Evolutionary conservation across 2,888 invertebrate species (phyloP).

Genomic region (Morpho achilles): DNA sequence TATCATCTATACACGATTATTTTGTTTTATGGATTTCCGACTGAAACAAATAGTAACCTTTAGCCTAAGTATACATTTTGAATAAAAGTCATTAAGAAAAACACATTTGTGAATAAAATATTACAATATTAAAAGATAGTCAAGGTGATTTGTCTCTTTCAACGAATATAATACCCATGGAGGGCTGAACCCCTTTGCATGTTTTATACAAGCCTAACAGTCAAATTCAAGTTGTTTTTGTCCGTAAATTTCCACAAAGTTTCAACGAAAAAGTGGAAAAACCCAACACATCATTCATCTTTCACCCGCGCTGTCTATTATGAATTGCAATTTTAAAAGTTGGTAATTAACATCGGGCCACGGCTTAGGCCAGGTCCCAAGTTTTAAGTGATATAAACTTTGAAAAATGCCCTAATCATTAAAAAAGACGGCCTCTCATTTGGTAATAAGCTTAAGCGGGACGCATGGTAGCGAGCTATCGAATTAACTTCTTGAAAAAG

Average conservation of each 20-base stretch:
- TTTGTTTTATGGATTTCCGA: no score
- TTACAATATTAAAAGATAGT: slow-evolving; percentile 22
- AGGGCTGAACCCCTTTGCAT: slow-evolving; percentile 34
- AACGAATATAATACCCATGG: slow-evolving; percentile 24
- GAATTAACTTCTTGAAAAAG: slow-evolving; percentile 21
- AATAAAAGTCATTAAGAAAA: no score
- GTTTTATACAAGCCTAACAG: slow-evolving; percentile 37
- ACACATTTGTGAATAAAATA: slow-evolving; percentile 13
- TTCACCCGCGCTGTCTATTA: slow-evolving; percentile 71
- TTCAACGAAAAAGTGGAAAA: slow-evolving; percentile 43
- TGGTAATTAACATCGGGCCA: slow-evolving; percentile 71
- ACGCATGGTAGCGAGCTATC: slow-evolving; percentile 29
- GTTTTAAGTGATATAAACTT: slow-evolving; percentile 70
- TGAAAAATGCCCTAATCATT: slow-evolving; percentile 67
- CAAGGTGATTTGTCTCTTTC: slow-evolving; percentile 27
- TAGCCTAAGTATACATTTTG: no score
- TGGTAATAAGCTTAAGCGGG: slow-evolving; percentile 35
- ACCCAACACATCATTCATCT: slow-evolving; percentile 74
- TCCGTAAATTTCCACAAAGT: slow-evolving; percentile 42
- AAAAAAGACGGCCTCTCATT: slow-evolving; percentile 49
- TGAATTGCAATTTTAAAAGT: slow-evolving; percentile 77
- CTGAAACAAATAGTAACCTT: background rate
- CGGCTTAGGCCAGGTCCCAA: slow-evolving; percentile 58
- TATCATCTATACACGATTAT: no score
- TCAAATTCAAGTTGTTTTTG: slow-evolving; percentile 49